Evolutionary conservation across 2,797 vertebrate genomes (phyloP), one percentile per base, ranked within the genome.

Genomic region (Hydrophis major): DNA sequence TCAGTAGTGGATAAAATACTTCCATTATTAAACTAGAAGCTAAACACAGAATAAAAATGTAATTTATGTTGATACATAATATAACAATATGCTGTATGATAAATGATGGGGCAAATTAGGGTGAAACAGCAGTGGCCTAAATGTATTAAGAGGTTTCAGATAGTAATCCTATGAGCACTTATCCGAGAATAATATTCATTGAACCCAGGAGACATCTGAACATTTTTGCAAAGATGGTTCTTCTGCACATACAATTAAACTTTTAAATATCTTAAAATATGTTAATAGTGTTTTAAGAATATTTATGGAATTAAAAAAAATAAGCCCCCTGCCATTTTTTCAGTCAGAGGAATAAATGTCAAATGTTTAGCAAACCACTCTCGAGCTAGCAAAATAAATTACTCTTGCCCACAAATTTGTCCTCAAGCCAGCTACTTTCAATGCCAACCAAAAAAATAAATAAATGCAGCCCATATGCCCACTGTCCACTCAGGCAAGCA

Each of bases 381-480:
- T 90, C 22, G 2, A 87, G 60, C 37, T n/a, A 87, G 61, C 25
- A 88, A 88, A 93, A 93, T 69, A 87, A 93, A 93, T 59, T 18
- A 11, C 27, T 87, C 22, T n/a, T 90, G 88, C 74, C n/a, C 74
- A 63, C 59, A 86, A 66, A 89, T 27, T 90, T 66, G 47, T 69
- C 56, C 89, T 69, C 53, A 66, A 66, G 92, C 78, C 83, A 93
- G 59, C 60, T 6, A 61, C 37, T 55, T 25, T 18, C 10, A 55
- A 47, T 22, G 53, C 22, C 60, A 87, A 86, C 88, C 89, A 90
- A 32, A 53, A 74, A 90, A 90, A 37, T 2, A 37, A 37, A 93
- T 87, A 87, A 93, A 93, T 93, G 92, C 37, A 74, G 83, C 92
- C 74, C 92, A 93, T 93, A 87, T 90, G 78, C 92, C 89, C 89